Base-by-base conservation (phyloP, 2,113 vertebrate species). In the Anthoscopus minutus region DNA sequence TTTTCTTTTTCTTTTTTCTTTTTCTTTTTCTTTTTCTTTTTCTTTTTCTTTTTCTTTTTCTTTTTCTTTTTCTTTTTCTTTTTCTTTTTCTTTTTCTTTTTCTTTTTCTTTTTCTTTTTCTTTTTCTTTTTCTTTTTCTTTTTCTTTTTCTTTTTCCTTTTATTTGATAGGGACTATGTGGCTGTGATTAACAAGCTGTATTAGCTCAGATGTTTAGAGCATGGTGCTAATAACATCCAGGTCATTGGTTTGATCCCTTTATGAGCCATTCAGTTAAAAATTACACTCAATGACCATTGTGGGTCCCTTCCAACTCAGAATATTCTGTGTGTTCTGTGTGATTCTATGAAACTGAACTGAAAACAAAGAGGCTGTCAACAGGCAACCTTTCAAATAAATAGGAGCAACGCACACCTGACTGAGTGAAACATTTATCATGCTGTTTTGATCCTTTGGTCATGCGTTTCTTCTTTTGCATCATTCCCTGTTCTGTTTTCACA, bases 391-490 rank as follows among this genome's bases (percentile, higher is more conserved):
- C 22, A 73, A 73, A 51, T 50, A 85, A 78, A 74, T 1, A 79
- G 23, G 11, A 11, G 38, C n/a, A 72, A 23, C 71, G 15, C 8
- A 33, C 18, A 44, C 11, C 65, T 60, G 64, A 56, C 13, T 44
- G 42, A 88, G 20, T 11, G n/a, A 76, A 31, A 51, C 5, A 28
- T 10, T 31, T 37, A 73, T 31, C 37, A 53, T 35, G 37, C 25
- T 89, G 3, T 53, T 81, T 54, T 70, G 65, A 71, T 84, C 24
- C 77, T 76, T 71, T 15, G 10, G 13, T 47, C 14, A 8, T 7
- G 1, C 0, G 1, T 56, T 89, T 66, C 44, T 45, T 80, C 24
- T 21, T 77, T 58, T n/a, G 17, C 1, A 0, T 30, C 15, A 45
- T 51, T 80, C 22, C 7, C 9, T 40, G 18, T 13, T 88, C 45